phyloP scores from a whole-genome alignment of 2,113 vertebrate genomes.

The Chrysochloris asiatica region DNA sequence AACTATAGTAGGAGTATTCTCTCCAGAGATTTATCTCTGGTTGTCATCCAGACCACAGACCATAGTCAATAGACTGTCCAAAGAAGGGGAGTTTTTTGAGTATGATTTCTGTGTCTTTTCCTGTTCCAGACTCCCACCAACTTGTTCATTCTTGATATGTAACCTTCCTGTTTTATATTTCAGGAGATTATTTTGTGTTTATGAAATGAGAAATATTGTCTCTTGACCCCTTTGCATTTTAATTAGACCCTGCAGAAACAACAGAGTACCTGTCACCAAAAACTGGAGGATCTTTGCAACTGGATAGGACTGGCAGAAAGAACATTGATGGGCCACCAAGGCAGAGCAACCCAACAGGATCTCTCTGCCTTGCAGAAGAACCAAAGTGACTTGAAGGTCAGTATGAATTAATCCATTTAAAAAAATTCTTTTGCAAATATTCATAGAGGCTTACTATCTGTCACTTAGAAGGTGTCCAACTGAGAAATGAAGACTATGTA shows the following conservation, averaged over 20 bases:
- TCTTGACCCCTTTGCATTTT: constrained; percentile 73
- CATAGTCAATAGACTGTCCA: neutral
- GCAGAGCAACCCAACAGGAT: constrained; percentile 73
- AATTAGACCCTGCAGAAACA: constrained; percentile 94
- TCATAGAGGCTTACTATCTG: neutral
- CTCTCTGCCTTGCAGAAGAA: constrained; percentile 88
- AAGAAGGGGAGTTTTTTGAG: constrained; percentile 64
- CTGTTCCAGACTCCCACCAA: constrained; percentile 49
- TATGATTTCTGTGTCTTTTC: constrained; percentile 78
- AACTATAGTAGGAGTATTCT: neutral
- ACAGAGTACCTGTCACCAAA: constrained; percentile 90
- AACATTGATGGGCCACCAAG: constrained; percentile 84
- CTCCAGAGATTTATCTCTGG: neutral
- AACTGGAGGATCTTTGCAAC: constrained; percentile 89
- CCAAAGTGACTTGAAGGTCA: constrained; percentile 92
- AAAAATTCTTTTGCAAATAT: neutral
- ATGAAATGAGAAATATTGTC: neutral
- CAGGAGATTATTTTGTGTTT: neutral
- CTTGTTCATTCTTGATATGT: constrained; percentile 65
- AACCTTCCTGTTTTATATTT: constrained; percentile 81
- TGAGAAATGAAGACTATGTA: neutral
- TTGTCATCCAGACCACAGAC: neutral
- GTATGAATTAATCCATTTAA: constrained; percentile 20
- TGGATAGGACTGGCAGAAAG: constrained; percentile 91
- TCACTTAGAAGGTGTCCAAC: constrained; percentile 16